Evolutionary conservation across 1,140 invertebrate genomes (phyloP), one percentile per base, ranked within the genome.

Genomic region (Bombus superbus): DNA sequence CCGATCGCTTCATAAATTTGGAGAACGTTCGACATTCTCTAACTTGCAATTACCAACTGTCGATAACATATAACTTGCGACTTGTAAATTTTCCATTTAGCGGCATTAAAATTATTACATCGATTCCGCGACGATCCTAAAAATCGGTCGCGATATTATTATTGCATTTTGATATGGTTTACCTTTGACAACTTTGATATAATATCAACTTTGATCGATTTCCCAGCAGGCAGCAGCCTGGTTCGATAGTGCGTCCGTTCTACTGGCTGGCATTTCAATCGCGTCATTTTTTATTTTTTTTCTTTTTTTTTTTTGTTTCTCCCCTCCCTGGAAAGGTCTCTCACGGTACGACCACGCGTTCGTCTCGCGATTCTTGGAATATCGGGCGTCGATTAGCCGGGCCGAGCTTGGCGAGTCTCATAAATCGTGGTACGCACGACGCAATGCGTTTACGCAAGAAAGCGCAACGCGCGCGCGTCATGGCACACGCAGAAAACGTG

Each of bases 351-450:
- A 85, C 84, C 84, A 85, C 83, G 83, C 83, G 83, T 73, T 25
- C 83, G 74, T 85, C 83, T 47, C 83, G 77, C 82, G 72, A 88
- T 88, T 89, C 86, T 83, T 79, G 91, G 87, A 90, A 91, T 88
- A 91, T 86, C 86, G 69, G 72, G 68, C 81, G 86, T 75, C 76
- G 81, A 86, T 89, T 87, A 86, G 82, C 77, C 75, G 74, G 76
- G 47, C 40, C 83, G 77, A 72, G 38, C 57, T n/a, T 42, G 40
- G 79, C 76, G 81, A 42, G 76, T 47, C 59, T 69, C 86, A 82
- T 87, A 88, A 88, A 90, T 90, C 85, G 69, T 40, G 13, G 53
- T 2, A 32, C 47, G 18, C 57, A 32, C 88, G 73, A 89, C 88
- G 85, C 85, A 89, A 85, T 83, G 85, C 83, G 81, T 88, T 90